Evolutionary conservation across 2,888 invertebrate species (phyloP), one percentile per base, ranked within the genome.

Genomic region (Eurois occulta): DNA sequence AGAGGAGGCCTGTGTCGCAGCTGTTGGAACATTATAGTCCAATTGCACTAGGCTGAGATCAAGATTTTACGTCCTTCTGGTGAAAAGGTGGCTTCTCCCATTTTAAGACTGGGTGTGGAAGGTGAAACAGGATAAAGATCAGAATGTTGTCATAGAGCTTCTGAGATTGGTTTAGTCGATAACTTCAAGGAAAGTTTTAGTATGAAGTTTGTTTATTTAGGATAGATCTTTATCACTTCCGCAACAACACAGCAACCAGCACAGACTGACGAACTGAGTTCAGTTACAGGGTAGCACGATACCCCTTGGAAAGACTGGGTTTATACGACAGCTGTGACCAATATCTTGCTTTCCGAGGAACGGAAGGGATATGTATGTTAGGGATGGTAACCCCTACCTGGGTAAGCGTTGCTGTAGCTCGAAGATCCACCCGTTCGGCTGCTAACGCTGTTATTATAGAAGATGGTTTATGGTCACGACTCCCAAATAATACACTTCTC

Each of bases 181-280:
- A 24, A 11, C 11, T 24, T 21, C 2, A 10, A 24, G 24, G 28
- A 60, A 60, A 28, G 28, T 8, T 38, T 38, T 48, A 41, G 11
- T 18, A 11, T 13, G 18, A 46, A 55, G n/a, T 68, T 72, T 55
- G 41, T 55, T 74, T 52, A 55, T 70, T 73, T 41, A 41, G 71
- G 32, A 69, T 24, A 52, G 32, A 55, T 24, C 10, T 24, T 41
- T 1, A 46, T 21, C 24, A 35, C 11, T 5, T n/a, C 55, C 11
- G 5, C 1, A 55, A n/a, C 0, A n/a, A n/a, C n/a, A n/a, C n/a
- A n/a, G n/a, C n/a, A n/a, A n/a, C n/a, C n/a, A n/a, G n/a, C n/a
- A n/a, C n/a, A n/a, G n/a, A n/a, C n/a, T n/a, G n/a, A n/a, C n/a
- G n/a, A n/a, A n/a, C n/a, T n/a, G n/a, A n/a, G n/a, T n/a, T 11